Evolutionary conservation across 2,888 invertebrate genomes (phyloP), one percentile per base, ranked within the genome.

Genomic region (Eupithecia subfuscata): DNA sequence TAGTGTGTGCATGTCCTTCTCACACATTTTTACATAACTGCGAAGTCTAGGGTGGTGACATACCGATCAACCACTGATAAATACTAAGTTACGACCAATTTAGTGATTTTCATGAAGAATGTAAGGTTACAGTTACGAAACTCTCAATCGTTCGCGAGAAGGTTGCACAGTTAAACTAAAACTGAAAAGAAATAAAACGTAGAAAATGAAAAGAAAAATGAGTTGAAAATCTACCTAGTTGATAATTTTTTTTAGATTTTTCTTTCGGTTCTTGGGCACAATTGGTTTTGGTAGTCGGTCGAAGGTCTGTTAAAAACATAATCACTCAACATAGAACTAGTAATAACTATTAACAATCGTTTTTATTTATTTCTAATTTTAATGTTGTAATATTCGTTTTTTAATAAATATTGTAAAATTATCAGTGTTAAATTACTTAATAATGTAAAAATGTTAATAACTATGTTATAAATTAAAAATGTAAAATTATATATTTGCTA

Each of bases 1-100:
- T 78, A 80, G 82, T 84, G 82, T 80, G 81, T 78, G 78, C 76
- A 78, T 79, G 84, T 86, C 84, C 83, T 85, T 87, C 85, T 87
- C 86, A 87, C 74, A 81, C 84, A 88, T 76, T 72, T 77, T 81
- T 81, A 81, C 70, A 78, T 79, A 80, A 81, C 76, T 56, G 76
- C 68, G 16, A 52, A 71, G 72, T 67, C 63, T 63, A 75, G 69
- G 76, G 73, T 78, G 78, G 65, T 75, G 79, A 78, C 77, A 81
- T 69, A 43, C 52, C 70, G 80, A 80, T 80, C 79, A 74, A 79
- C 79, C 43, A 4, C 73, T 75, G 82, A 82, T 82, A 82, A 82
- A 79, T 82, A 82, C 79, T 80, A 81, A 82, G 75, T 80, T 72
- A 79, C 72, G 73, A 71, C 73, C 70, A 76, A 79, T 80, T 79